phyloP scores from a whole-genome alignment of 30 jellyfish, hydroid and myxozoan species.

The Aurelia aurita region DNA sequence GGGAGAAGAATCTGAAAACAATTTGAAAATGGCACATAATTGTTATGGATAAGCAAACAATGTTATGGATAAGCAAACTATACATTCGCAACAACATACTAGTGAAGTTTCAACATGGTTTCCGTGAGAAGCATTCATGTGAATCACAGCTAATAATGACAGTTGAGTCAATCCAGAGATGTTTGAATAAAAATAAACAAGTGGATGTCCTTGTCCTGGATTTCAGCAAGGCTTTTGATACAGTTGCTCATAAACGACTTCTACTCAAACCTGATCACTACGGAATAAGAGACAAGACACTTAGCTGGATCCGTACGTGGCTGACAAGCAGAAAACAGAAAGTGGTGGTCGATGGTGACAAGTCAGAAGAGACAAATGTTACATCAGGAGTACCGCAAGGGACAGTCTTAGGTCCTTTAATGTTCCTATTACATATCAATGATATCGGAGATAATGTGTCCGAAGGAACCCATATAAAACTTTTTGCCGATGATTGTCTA shows the following conservation, averaged over 20 bases:
- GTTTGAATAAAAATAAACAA: slow-evolving; percentile 16
- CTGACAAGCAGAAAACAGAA: slow-evolving; percentile 34
- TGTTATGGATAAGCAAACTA: not conserved
- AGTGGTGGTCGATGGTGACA: slow-evolving; percentile 42
- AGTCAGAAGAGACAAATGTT: slow-evolving; percentile 18
- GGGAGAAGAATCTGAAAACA: too few relatives aligned
- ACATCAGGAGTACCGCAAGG: slow-evolving; percentile 44
- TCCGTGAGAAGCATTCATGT: slow-evolving; percentile 26
- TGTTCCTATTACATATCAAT: slow-evolving; percentile 23
- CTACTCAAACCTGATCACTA: slow-evolving; percentile 21
- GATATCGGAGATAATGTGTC: slow-evolving; percentile 13
- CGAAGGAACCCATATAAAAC: slow-evolving; percentile 12
- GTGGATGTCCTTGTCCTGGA: slow-evolving; percentile 34
- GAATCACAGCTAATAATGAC: slow-evolving; percentile 38
- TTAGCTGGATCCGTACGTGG: slow-evolving; percentile 32
- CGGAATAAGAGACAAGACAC: slow-evolving; percentile 27
- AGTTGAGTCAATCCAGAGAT: slow-evolving; percentile 26
- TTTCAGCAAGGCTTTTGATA: slow-evolving; percentile 48
- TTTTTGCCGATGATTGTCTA: slow-evolving; percentile 39
- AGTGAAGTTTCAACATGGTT: slow-evolving; percentile 5
- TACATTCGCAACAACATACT: slow-evolving; percentile 29
- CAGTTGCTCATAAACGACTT: slow-evolving; percentile 34
- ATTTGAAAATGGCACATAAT: too few relatives aligned
- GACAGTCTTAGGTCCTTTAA: slow-evolving; percentile 16
- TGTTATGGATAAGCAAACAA: too few relatives aligned